Evolutionary conservation across 2,113 vertebrate species (phyloP).

Genomic region (Pseudonaja textilis): DNA sequence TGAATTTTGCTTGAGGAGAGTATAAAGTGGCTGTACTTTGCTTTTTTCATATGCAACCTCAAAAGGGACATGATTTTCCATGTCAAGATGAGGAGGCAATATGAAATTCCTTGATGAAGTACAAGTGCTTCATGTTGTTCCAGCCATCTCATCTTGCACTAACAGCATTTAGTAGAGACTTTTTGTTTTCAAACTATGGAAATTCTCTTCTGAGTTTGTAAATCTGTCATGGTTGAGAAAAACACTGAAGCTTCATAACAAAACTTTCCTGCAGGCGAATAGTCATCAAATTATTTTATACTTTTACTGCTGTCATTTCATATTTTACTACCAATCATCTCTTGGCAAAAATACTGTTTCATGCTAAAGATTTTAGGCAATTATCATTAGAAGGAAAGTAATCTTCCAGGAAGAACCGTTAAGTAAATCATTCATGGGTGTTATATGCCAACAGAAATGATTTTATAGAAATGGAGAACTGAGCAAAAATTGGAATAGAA

Average conservation of each 20-base stretch:
- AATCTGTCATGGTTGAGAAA: background rate
- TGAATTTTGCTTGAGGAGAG: background rate
- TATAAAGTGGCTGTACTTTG: background rate
- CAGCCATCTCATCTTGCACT: background rate
- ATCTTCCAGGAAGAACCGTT: conserved; percentile 37
- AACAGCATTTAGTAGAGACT: background rate
- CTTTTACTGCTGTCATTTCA: background rate
- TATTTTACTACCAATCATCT: conserved; percentile 24
- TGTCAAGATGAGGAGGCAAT: background rate
- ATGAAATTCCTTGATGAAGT: background rate
- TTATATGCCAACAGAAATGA: conserved; percentile 29
- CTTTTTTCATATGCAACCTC: background rate
- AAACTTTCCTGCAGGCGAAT: conserved; percentile 15
- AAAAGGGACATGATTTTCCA: background rate
- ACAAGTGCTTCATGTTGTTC: background rate
- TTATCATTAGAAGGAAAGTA: conserved; percentile 50
- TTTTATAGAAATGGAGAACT: conserved; percentile 42
- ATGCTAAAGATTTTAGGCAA: conserved; percentile 41
- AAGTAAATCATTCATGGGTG: conserved; percentile 50
- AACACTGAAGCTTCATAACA: conserved; percentile 5
- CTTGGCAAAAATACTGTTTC: conserved; percentile 22
- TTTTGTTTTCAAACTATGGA: background rate
- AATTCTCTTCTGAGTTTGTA: background rate
- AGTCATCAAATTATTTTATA: conserved; percentile 28
- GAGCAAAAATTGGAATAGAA: conserved; percentile 30